phyloP scores from a whole-genome alignment of 1,140 invertebrate species.

The Battus philenor region DNA sequence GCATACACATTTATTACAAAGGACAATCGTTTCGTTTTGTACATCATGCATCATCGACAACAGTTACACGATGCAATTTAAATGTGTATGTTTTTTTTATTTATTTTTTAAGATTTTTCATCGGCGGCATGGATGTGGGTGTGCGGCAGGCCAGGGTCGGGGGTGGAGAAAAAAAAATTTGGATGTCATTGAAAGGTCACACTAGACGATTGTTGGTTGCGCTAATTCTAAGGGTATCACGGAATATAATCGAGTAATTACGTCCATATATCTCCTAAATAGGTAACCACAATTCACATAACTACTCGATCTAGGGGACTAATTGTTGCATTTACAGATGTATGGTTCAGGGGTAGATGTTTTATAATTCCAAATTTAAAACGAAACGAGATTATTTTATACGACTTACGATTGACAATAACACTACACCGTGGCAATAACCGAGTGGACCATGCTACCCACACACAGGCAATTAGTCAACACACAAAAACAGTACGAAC shows the following conservation, averaged over 20 bases:
- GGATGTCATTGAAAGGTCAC: conserved; percentile 68
- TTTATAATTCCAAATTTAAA: conserved; percentile 33
- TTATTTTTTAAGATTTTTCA: conserved; percentile 37
- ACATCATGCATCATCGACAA: conserved; percentile 68
- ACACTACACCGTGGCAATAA: conserved; percentile 10
- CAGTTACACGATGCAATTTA: conserved; percentile 64
- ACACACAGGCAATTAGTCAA: conserved; percentile 63
- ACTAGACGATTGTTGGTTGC: conserved; percentile 52
- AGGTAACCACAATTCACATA: too few species aligned
- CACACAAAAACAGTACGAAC: conserved; percentile 52
- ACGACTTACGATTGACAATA: conserved; percentile 23
- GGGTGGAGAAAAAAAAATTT: conserved; percentile 67
- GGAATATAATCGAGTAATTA: conserved; percentile 33
- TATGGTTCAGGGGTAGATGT: conserved; percentile 47
- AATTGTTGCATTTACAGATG: conserved; percentile 54
- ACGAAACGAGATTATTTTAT: conserved; percentile 63
- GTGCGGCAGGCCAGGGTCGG: conserved; percentile 61
- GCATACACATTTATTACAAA: conserved; percentile 68
- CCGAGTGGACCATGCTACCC: conserved; percentile 41
- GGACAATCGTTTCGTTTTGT: conserved; percentile 37
- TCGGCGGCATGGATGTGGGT: conserved; percentile 56
- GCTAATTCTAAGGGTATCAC: conserved; percentile 48
- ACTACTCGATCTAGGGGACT: conserved; percentile 40
- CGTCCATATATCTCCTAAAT: conserved; percentile 16
- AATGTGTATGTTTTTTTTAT: conserved; percentile 57